phyloP scores from a whole-genome alignment of 2,113 vertebrate genomes.

The Sporophila hypoxantha region DNA sequence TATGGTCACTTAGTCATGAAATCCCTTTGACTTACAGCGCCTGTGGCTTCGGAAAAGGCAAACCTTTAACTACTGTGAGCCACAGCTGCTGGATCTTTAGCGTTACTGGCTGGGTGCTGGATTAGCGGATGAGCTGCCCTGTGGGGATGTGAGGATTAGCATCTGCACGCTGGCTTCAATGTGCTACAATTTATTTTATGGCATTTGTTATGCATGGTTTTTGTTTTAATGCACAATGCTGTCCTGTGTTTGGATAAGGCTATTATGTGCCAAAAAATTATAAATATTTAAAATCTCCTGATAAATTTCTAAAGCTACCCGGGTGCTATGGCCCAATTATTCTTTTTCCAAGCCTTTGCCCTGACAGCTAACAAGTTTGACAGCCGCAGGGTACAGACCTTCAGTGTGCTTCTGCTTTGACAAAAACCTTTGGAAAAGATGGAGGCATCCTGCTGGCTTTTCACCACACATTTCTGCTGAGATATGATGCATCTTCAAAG shows the following conservation, averaged over 20 bases:
- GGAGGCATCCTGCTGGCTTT: not conserved
- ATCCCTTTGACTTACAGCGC: not conserved
- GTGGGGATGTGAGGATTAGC: not conserved
- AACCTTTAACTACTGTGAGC: not conserved
- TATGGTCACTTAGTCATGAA: conserved; percentile 10
- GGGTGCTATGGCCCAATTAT: not conserved
- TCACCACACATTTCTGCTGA: not conserved
- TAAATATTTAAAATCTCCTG: conserved; percentile 39
- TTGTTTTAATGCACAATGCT: conserved; percentile 30
- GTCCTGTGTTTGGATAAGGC: conserved; percentile 27
- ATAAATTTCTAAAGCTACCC: conserved; percentile 27
- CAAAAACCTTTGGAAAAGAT: not conserved
- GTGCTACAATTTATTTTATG: conserved; percentile 1
- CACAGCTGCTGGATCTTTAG: not conserved
- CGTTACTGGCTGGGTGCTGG: not conserved
- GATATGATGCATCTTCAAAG: not conserved
- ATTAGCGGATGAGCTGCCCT: not conserved
- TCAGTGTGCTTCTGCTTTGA: not conserved
- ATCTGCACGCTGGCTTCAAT: not conserved
- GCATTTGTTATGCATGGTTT: not conserved
- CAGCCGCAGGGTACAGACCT: not conserved
- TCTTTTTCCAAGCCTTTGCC: not conserved
- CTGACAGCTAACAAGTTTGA: not conserved
- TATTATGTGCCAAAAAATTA: not conserved
- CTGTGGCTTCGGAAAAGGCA: not conserved